A percentile compares a stretch with the other conserved stretches of the same genome.
Conservation (phyloP, 1,140 invertebrate species). For the Hormaphis cornu region DNA sequence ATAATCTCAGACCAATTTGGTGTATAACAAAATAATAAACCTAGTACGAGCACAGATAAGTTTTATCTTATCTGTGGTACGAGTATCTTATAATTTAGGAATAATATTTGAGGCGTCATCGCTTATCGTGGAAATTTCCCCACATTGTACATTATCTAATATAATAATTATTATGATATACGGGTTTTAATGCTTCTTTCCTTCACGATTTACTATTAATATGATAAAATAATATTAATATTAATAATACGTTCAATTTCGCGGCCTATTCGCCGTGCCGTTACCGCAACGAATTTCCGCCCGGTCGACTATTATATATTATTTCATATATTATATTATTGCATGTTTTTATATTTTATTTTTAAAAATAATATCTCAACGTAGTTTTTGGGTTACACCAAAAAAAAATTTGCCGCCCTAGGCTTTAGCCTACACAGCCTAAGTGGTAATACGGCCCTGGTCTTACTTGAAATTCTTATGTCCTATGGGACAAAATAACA, state of each 20-base stretch:
- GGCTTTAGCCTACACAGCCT: too few species aligned
- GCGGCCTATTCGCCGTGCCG: conserved; percentile 2
- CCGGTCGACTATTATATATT: conserved; percentile 3
- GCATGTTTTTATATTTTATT: too few species aligned
- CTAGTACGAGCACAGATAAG: too few species aligned
- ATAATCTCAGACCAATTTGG: conserved; percentile 11
- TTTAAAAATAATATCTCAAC: too few species aligned
- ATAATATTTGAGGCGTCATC: conserved; percentile 11
- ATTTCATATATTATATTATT: background rate
- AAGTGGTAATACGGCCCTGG: background rate
- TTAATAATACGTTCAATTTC: conserved; percentile 1
- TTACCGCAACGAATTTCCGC: conserved; percentile 11
- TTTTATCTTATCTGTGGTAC: too few species aligned
- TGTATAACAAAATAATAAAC: conserved; percentile 14
- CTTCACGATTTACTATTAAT: conserved; percentile 15
- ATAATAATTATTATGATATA: background rate
- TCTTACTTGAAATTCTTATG: background rate
- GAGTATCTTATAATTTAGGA: conserved; percentile 3
- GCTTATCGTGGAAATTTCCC: conserved; percentile 4
- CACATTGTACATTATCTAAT: conserved; percentile 5
- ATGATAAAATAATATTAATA: conserved; percentile 1
- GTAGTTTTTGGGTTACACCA: too few species aligned
- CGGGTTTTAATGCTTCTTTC: conserved; percentile 16
- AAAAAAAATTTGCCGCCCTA: too few species aligned
- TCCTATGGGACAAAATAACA: too few species aligned